Evolutionary conservation across 2,797 vertebrate genomes (phyloP).

Genomic region (Ceryle rudis): DNA sequence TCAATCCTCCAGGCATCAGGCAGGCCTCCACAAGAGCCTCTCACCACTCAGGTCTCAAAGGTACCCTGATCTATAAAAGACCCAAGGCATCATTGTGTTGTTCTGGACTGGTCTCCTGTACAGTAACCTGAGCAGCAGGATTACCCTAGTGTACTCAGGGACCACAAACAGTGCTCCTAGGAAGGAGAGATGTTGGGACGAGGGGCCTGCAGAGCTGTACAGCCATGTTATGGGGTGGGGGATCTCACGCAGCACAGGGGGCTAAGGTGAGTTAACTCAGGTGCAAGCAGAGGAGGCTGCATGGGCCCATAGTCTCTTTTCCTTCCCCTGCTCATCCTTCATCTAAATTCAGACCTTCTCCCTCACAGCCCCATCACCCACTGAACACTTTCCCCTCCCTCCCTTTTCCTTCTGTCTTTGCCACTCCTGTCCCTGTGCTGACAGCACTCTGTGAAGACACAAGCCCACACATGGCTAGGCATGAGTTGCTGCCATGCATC

Average conservation of each 20-base stretch:
- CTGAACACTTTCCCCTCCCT: not conserved
- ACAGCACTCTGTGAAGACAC: not conserved
- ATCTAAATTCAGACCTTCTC: not conserved
- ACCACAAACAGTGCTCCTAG: not conserved
- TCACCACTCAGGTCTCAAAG: not conserved
- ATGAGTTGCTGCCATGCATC: not conserved
- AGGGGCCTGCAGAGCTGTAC: not conserved
- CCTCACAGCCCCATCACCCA: not conserved
- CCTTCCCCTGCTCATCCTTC: not conserved
- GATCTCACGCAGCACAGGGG: not conserved
- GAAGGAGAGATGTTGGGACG: not conserved
- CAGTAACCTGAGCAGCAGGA: not conserved
- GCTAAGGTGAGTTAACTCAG: not conserved
- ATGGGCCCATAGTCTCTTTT: not conserved
- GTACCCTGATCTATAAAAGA: not conserved
- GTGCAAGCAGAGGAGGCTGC: not conserved
- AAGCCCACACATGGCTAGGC: not conserved
- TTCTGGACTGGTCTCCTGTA: fast-evolving
- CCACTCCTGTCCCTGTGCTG: not conserved
- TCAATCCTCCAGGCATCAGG: not conserved
- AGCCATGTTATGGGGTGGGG: fast-evolving
- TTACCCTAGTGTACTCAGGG: not conserved
- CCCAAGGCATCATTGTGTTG: not conserved
- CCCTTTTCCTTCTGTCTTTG: not conserved
- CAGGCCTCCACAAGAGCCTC: not conserved